Evolutionary conservation across 1,140 invertebrate species (phyloP).

Genomic region (Megathymus violae): DNA sequence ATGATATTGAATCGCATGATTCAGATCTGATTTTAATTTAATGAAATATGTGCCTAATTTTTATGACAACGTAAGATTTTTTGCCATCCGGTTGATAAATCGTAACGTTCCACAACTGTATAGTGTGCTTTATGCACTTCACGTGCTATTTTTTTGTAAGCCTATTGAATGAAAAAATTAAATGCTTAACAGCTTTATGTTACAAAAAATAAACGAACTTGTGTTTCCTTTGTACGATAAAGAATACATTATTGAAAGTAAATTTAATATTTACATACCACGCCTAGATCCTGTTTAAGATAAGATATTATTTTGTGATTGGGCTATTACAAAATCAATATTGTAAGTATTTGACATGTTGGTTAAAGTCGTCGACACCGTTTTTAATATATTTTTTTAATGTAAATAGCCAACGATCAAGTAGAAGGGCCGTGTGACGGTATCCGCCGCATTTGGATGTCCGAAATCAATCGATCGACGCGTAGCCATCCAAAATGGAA

Average conservation of each 20-base stretch:
- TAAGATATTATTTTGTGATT: background rate
- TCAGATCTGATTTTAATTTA: too few relatives aligned
- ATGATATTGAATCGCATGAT: too few relatives aligned
- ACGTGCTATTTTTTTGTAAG: background rate
- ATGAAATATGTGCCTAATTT: too few relatives aligned
- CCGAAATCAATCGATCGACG: too few relatives aligned
- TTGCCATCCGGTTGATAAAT: background rate
- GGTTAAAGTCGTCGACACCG: too few relatives aligned
- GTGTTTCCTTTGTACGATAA: background rate
- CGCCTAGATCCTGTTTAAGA: constrained; percentile 2
- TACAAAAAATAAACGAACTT: constrained; percentile 1
- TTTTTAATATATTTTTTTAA: too few relatives aligned
- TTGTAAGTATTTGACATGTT: too few relatives aligned
- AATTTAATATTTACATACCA: constrained; percentile 4
- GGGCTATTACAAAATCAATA: background rate
- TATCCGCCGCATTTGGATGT: too few relatives aligned
- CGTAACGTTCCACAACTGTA: background rate
- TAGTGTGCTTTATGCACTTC: background rate
- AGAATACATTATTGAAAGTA: constrained; percentile 2
- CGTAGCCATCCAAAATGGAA: too few relatives aligned
- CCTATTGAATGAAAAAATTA: background rate
- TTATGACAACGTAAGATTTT: too few relatives aligned
- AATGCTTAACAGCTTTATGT: background rate
- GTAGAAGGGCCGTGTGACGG: too few relatives aligned
- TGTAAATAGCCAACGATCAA: too few relatives aligned